Base-by-base conservation (phyloP, 2,888 invertebrate genomes). In the Acrobasis repandana region DNA sequence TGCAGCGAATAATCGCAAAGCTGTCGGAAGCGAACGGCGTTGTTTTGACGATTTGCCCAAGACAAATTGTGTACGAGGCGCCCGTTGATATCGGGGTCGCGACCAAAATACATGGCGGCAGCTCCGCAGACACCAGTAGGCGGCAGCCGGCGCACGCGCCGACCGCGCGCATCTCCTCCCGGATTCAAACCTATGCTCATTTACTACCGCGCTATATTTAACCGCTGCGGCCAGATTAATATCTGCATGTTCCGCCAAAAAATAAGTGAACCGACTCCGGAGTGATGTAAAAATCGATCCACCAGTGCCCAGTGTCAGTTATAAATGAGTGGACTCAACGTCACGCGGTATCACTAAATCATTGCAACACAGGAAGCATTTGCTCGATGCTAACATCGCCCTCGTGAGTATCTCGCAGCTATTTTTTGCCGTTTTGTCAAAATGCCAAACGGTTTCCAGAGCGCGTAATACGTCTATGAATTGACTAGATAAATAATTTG, bases 11-110 rank as follows among this genome's bases (percentile, higher is more conserved):
- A 77, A 82, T 80, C 72, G 82, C 79, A 65, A 75, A 78, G 68
- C 71, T 82, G 83, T 86, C 87, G 86, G 88, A 89, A 88, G 85
- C 75, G 76, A 77, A 74, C 73, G 73, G 74, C 71, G 83, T 79
- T 86, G 85, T 89, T 87, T 86, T 87, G 87, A 88, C 82, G 90
- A 90, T 86, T 85, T 79, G 82, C 81, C 75, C 69, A 86, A 91
- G 88, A 91, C 86, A 89, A 86, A 91, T 90, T 80, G 90, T 88
- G 84, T 86, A 90, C 88, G 81, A 86, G 83, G 83, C 89, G 88
- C 75, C 77, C 82, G 85, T 71, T 86, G 69, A 79, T 80, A 91
- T 90, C 89, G 91, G 87, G 92, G 92, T 89, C 92, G 90, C 82
- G 86, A 89, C 92, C 77, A 85, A 92, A 92, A 92, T 91, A 91